Base-by-base conservation (phyloP, 1,140 invertebrate genomes). In the Maniola jurtina region DNA sequence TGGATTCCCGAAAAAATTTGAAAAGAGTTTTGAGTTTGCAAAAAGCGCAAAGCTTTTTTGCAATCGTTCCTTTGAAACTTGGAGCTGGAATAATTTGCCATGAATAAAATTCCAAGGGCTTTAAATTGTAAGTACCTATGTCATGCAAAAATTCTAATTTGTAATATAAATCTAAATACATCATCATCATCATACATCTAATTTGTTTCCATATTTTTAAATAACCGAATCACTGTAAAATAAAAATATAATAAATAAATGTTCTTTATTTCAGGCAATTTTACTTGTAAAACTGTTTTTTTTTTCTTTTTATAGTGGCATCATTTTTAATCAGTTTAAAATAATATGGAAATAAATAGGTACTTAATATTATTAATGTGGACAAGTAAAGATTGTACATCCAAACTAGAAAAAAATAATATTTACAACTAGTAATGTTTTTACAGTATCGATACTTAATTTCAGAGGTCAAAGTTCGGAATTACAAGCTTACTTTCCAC, bases 381-480 rank as follows among this genome's bases (percentile, higher is more conserved):
- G 70, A 25, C 25, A 25, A 25, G 25, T 25, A 25, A 72, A 72
- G 70, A 64, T 69, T 72, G 70, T 72, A 72, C 54, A 62, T 72
- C 70, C 70, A 57, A 63, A 59, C 60, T 62, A 45, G 16, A 33
- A 15, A 52, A 61, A 13, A 0, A n/a, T 34, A 52, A 42, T 0
- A 59, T 54, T 61, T 34, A 34, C 50, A 45, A 47, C 47, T 13
- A 36, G 25, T 52, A 25, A 61, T 35, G 8, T 55, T 35, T 25
- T 68, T 74, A 77, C 70, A 77, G 66, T 68, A 64, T 70, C 70
- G 64, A 55, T 66, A 77, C 71, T 79, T 79, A 69, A 77, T 88
- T 86, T 84, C 83, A 88, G 81, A 86, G 74, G 76, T 78, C 69
- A 74, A 56, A 62, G 64, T 79, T 83, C 75, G 76, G 77, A 74